Base-by-base conservation (phyloP, 2,113 vertebrate species). In the Trichechus manatus region DNA sequence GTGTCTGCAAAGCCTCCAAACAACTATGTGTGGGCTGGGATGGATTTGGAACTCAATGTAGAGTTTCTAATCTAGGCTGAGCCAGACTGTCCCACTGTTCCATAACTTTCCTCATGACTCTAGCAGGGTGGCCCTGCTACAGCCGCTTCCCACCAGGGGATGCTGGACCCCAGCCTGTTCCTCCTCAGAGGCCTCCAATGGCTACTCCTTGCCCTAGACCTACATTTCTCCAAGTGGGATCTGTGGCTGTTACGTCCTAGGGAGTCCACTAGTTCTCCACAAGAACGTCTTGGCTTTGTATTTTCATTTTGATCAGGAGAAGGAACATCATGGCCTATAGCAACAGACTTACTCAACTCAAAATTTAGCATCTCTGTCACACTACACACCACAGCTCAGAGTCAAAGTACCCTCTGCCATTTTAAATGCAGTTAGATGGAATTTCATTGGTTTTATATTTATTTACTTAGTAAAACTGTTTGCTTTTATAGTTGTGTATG, bases 391-490 rank as follows among this genome's bases (percentile, higher is more conserved):
- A 50, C 9, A 36, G 75, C 10, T 11, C 2, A 3, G 80, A 6
- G 80, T 42, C 63, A 61, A 42, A 85, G 31, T 10, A 50, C 31
- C 25, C 29, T 2, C 29, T 3, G 23, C 22, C 53, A 19, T 8
- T 87, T 89, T 66, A 31, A 42, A 78, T 15, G 39, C 17, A 31
- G 74, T 22, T 66, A 72, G 27, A 36, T 15, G 59, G 8, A 66
- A 44, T 23, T 61, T 36, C 84, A 29, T 22, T 77, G 53, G 31
- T 81, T 86, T 93, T 47, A 88, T 6, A 66, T 31, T 44, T 80
- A 66, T 20, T 53, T 82, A 85, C 83, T 78, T 70, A n/a, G 66
- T 25, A 70, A 96, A 86, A 91, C 42, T 81, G 19, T 42, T 80
- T 39, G 42, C 44, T 74, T 96, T 93, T 77, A 70, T 2, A 77